A percentile compares a stretch with the other conserved stretches of the same genome.
These are phyloP conservation scores for Sminthopsis crassicaudata DNA, from an alignment of 2,113 vertebrate species.

Conservation along the genomic window DNA sequence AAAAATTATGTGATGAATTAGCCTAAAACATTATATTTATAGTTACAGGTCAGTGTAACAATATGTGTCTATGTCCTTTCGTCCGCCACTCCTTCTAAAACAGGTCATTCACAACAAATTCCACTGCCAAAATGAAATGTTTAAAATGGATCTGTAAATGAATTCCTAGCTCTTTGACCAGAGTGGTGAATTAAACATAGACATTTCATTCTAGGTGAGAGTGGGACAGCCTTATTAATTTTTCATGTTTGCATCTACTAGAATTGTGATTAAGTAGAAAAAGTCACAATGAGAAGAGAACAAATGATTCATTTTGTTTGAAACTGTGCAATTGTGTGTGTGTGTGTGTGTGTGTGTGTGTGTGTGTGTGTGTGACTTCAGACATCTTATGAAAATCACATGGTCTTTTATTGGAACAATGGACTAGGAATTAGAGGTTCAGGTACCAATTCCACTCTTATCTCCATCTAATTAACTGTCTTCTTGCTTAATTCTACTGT, in stretches of 20 bases:
- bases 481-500: not conserved
- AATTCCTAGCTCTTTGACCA: conserved; percentile 40
- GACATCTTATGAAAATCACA: not conserved
- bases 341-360: conserved; percentile 29
- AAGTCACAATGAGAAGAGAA: conserved; percentile 38
- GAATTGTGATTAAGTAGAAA: conserved; percentile 55
- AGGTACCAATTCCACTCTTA: not conserved
- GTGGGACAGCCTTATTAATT: conserved; percentile 20
- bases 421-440: not conserved
- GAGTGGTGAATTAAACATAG: conserved; percentile 31
- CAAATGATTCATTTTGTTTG: conserved; percentile 40
- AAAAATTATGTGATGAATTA: not conserved
- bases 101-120: not conserved
- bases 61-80: not conserved
- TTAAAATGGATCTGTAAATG: conserved; percentile 52
- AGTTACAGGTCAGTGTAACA: not conserved
- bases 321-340: conserved; percentile 28
- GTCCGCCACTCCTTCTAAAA: not conserved
- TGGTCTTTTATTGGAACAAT: not conserved
- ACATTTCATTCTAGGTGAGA: conserved; percentile 11
- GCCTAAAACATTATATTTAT: not conserved
- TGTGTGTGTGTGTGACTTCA: conserved; percentile 31
- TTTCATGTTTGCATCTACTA: conserved; percentile 56
- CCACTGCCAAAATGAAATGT: conserved; percentile 44
- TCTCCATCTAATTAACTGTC: not conserved